These are phyloP conservation scores for Dicrurus megarhynchus DNA, from an alignment of 2,113 vertebrate species.

Conservation along the genomic window DNA sequence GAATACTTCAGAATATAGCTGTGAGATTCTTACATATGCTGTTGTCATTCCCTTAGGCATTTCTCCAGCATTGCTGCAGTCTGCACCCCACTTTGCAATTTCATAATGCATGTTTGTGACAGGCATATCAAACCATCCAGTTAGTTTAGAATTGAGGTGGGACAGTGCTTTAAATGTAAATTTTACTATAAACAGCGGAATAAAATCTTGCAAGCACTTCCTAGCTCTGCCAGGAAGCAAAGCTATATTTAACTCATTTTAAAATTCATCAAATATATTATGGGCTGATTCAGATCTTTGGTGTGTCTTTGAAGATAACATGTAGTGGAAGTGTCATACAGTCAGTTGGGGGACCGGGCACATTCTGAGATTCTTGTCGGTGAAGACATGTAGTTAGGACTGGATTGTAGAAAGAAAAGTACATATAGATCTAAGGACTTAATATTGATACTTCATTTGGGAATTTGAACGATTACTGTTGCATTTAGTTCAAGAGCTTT, in stretches of 20 bases:
- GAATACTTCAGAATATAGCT: background rate
- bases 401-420: background rate
- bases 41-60: background rate
- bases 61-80: background rate
- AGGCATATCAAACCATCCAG: constrained; percentile 28
- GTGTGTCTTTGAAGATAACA: constrained; percentile 39
- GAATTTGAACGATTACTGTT: background rate
- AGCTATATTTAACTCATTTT: constrained; percentile 58
- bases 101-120: background rate
- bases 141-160: constrained; percentile 23
- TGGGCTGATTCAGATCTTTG: constrained; percentile 25
- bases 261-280: constrained; percentile 51
- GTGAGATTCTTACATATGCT: background rate
- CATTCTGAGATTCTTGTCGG: constrained; percentile 15
- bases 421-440: background rate
- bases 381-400: background rate
- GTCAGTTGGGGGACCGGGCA: background rate
- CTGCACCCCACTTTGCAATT: background rate
- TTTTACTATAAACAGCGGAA: constrained; percentile 28
- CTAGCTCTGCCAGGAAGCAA: constrained; percentile 23
- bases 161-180: constrained; percentile 47
- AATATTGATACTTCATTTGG: background rate
- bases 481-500: background rate
- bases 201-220: constrained; percentile 28
- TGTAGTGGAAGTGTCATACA: constrained; percentile 18